phyloP scores from a whole-genome alignment of 2,797 vertebrate genomes.

The Ispidina picta region DNA sequence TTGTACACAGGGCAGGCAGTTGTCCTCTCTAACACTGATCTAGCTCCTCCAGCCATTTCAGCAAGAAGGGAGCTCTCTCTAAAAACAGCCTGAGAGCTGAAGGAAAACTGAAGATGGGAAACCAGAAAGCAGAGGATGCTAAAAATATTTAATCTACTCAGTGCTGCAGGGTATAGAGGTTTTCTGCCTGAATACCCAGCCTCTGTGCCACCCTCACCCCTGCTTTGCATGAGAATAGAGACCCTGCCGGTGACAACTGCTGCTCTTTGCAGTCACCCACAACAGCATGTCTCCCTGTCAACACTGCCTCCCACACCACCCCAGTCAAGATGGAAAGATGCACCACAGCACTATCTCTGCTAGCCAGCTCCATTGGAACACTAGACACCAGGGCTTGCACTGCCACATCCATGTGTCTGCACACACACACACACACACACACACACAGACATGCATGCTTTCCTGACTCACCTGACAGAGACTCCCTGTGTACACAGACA shows the following conservation, averaged over 20 bases:
- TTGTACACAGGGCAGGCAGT: not conserved
- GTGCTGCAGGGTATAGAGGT: not conserved
- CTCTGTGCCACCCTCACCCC: not conserved
- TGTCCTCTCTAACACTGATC: not conserved
- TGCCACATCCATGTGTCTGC: not conserved
- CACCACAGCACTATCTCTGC: not conserved
- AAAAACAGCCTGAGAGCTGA: not conserved
- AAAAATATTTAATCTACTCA: conserved; percentile 15
- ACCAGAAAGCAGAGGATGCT: conserved; percentile 12
- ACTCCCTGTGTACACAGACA: not conserved
- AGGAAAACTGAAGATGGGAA: not conserved
- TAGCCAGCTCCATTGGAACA: not conserved
- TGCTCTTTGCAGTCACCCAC: conserved; percentile 45
- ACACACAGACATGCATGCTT: not conserved
- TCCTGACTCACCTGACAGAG: not conserved
- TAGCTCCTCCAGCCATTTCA: not conserved
- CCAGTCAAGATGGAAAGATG: not conserved
- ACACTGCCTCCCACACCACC: conserved; percentile 39
- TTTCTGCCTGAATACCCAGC: not conserved
- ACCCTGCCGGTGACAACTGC: not conserved
- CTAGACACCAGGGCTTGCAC: not conserved
- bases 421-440: not conserved
- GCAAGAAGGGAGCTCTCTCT: not conserved
- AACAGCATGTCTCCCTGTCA: conserved; percentile 34
- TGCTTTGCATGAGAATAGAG: conserved; percentile 47